Percentiles rank a stretch among this genome's conserved stretches.
Conservation (phyloP, 2,797 vertebrate species). For the Anas bahamensis region DNA sequence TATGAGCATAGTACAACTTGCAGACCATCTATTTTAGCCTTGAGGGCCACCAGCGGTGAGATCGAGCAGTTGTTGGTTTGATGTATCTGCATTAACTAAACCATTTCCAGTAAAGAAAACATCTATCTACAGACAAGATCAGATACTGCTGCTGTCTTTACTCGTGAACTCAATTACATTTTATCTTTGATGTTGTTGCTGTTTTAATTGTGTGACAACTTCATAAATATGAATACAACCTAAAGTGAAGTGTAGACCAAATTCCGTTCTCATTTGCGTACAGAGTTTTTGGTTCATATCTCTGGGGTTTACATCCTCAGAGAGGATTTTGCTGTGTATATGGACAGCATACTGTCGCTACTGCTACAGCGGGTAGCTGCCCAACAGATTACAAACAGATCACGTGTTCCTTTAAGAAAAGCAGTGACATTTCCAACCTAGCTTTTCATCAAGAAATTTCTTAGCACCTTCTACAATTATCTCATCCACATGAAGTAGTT, state of each 20-base stretch:
- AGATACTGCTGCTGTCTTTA: neutral
- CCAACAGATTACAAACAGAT: neutral
- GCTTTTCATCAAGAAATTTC: conserved; percentile 1
- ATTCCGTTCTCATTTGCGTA: neutral
- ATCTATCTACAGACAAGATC: neutral
- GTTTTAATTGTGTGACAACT: neutral
- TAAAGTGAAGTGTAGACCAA: neutral
- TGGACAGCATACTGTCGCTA: neutral
- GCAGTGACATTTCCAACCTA: neutral
- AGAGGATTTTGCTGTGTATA: neutral
- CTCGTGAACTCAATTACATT: neutral
- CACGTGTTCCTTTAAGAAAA: neutral
- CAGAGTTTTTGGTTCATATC: neutral
- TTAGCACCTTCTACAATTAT: neutral
- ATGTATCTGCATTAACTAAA: neutral
- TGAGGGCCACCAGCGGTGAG: neutral
- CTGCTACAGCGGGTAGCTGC: neutral
- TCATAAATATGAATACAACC: neutral
- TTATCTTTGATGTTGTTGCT: neutral
- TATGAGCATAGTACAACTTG: neutral
- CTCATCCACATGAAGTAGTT: neutral
- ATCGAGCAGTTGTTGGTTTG: neutral
- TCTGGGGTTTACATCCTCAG: neutral
- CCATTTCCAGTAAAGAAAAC: neutral
- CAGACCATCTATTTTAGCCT: neutral